Evolutionary conservation across 1,140 invertebrate genomes (phyloP).

Genomic region (Philaenus spumarius): DNA sequence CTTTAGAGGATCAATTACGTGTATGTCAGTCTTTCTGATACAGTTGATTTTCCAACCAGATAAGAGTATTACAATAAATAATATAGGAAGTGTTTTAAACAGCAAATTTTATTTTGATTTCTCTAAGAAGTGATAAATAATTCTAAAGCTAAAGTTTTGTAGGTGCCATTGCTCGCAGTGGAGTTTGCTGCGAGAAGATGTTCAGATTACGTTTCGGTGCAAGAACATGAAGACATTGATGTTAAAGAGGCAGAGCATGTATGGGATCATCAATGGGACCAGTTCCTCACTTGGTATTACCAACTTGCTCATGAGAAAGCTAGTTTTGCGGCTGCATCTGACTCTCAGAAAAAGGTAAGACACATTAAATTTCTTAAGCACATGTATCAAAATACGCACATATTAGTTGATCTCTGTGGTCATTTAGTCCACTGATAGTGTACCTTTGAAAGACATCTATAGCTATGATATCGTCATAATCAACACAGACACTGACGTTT

Average conservation of each 20-base stretch:
- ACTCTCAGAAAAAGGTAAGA: slow-evolving; percentile 33
- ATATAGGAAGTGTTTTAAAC: too few relatives aligned
- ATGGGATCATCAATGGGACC: slow-evolving; percentile 80
- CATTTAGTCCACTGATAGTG: slow-evolving; percentile 6
- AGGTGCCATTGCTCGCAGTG: slow-evolving; percentile 56
- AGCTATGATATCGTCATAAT: too few relatives aligned
- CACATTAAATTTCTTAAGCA: slow-evolving; percentile 4
- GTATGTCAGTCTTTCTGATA: too few relatives aligned
- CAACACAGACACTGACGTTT: too few relatives aligned
- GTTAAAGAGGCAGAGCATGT: slow-evolving; percentile 54
- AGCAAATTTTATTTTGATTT: too few relatives aligned
- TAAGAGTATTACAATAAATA: too few relatives aligned
- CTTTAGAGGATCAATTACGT: too few relatives aligned
- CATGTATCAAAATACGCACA: slow-evolving; percentile 42
- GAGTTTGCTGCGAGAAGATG: slow-evolving; percentile 73
- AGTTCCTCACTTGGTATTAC: slow-evolving; percentile 72
- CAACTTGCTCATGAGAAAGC: slow-evolving; percentile 56
- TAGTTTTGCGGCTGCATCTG: slow-evolving; percentile 40
- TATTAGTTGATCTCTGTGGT: slow-evolving; percentile 32
- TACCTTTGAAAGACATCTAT: background rate
- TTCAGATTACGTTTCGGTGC: slow-evolving; percentile 64
- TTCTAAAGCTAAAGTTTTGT: too few relatives aligned
- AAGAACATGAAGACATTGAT: slow-evolving; percentile 82
- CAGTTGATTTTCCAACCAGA: too few relatives aligned
- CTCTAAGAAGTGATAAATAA: too few relatives aligned